Percentiles rank a stretch among this genome's conserved stretches.
These are phyloP conservation scores for Eumerus sabulonum DNA, from an alignment of 2,888 invertebrate species.

Conservation along the genomic window DNA sequence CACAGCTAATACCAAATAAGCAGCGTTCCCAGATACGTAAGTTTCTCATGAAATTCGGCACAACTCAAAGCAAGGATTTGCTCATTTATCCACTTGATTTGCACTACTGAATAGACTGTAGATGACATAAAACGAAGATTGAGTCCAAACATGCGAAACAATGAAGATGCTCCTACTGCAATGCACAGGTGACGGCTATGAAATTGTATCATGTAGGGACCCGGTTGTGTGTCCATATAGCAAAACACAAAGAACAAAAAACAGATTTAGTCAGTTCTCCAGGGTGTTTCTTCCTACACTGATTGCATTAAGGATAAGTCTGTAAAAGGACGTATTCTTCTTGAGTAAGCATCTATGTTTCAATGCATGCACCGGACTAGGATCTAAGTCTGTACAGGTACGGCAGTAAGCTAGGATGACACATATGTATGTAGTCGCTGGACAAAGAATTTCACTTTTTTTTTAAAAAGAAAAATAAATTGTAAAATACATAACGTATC, in stretches of 20 bases:
- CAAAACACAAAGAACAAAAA: slow-evolving; percentile 61
- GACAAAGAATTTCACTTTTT: slow-evolving; percentile 29
- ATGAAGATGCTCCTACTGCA: slow-evolving; percentile 25
- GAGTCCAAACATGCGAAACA: slow-evolving; percentile 38
- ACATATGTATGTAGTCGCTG: slow-evolving; percentile 9
- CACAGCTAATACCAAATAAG: slow-evolving; percentile 49
- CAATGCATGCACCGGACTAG: slow-evolving; percentile 13
- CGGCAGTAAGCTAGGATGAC: slow-evolving; percentile 6
- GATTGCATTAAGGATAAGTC: slow-evolving; percentile 68
- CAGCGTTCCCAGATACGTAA: background rate
- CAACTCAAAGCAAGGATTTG: slow-evolving; percentile 53
- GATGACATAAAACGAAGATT: slow-evolving; percentile 64
- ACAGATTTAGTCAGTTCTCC: slow-evolving; percentile 54
- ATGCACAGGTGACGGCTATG: slow-evolving; percentile 46
- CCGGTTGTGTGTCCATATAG: slow-evolving; percentile 45
- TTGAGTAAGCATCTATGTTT: slow-evolving; percentile 22
- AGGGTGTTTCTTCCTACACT: slow-evolving; percentile 66
- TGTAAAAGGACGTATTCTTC: slow-evolving; percentile 39
- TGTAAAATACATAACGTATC: slow-evolving; percentile 24
- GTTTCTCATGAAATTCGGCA: slow-evolving; percentile 57
- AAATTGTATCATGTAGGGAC: slow-evolving; percentile 55
- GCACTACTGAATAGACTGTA: slow-evolving; percentile 65
- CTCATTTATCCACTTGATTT: slow-evolving; percentile 70
- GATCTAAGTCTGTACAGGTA: slow-evolving; percentile 28
- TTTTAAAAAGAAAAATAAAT: slow-evolving; percentile 4